Conservation (phyloP, 2,113 vertebrate species). For the Micronycteris hirsuta region DNA sequence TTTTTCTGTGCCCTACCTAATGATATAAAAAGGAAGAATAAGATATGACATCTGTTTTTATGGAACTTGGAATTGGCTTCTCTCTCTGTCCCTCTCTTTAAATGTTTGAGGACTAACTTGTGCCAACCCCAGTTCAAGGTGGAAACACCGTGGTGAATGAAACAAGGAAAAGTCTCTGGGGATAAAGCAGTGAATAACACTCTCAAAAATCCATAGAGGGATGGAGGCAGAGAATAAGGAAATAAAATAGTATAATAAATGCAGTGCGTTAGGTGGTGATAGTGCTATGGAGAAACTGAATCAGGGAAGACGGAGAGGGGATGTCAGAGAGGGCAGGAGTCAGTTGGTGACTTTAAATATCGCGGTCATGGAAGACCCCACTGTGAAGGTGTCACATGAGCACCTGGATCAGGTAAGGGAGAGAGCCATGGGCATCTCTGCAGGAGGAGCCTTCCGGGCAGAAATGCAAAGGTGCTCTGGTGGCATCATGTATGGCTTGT, state of each 20-base stretch:
- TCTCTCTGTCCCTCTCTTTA: background rate
- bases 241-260: background rate
- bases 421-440: background rate
- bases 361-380: background rate
- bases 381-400: background rate
- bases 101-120: background rate
- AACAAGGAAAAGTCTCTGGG: background rate
- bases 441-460: background rate
- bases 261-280: background rate
- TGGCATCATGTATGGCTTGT: background rate
- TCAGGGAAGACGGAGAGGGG: background rate
- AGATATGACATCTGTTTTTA: background rate
- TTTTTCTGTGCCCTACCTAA: background rate
- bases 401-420: background rate
- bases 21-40: background rate
- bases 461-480: background rate
- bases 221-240: background rate
- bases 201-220: background rate
- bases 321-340: background rate
- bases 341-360: background rate
- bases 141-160: background rate
- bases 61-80: background rate
- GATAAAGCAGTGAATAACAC: background rate
- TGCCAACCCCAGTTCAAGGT: background rate
- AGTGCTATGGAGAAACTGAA: background rate